These are phyloP conservation scores for Candidula unifasciata DNA, from an alignment of 2,888 invertebrate genomes.

Conservation along the genomic window DNA sequence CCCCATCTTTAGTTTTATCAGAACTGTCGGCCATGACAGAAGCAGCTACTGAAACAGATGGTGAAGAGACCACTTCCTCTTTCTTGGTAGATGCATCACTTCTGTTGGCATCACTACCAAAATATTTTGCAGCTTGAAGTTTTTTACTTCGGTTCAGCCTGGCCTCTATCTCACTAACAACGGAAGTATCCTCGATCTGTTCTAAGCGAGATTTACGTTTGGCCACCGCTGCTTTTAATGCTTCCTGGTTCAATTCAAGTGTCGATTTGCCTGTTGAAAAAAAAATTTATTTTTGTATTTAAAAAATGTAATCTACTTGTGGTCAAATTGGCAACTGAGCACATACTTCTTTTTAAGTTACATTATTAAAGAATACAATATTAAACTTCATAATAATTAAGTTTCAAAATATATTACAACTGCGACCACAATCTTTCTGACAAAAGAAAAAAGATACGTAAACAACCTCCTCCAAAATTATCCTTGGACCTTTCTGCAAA, in stretches of 20 bases:
- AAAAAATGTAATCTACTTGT: neutral
- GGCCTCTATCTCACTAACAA: conserved; percentile 72
- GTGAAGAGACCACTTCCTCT: conserved; percentile 17
- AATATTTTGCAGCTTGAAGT: conserved; percentile 71
- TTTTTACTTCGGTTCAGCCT: conserved; percentile 72
- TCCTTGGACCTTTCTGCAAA: no score
- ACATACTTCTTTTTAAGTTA: no score
- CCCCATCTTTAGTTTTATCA: conserved; percentile 20
- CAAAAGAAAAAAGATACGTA: no score
- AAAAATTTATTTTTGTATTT: neutral
- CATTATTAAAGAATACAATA: no score
- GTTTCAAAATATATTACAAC: no score
- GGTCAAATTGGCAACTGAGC: neutral
- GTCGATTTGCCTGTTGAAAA: conserved; percentile 52
- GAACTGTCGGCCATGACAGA: neutral
- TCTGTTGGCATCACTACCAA: conserved; percentile 57
- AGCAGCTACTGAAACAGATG: neutral
- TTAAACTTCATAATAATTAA: no score
- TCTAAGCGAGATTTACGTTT: conserved; percentile 69
- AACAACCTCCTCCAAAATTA: no score
- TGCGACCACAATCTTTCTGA: no score
- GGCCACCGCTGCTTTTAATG: conserved; percentile 74
- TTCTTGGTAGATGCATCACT: conserved; percentile 17
- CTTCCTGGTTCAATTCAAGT: conserved; percentile 66
- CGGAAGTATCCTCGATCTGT: conserved; percentile 60